Evolutionary conservation across 92 coral and sea anemone species (phyloP).

Genomic region (Paramuricea clavata): DNA sequence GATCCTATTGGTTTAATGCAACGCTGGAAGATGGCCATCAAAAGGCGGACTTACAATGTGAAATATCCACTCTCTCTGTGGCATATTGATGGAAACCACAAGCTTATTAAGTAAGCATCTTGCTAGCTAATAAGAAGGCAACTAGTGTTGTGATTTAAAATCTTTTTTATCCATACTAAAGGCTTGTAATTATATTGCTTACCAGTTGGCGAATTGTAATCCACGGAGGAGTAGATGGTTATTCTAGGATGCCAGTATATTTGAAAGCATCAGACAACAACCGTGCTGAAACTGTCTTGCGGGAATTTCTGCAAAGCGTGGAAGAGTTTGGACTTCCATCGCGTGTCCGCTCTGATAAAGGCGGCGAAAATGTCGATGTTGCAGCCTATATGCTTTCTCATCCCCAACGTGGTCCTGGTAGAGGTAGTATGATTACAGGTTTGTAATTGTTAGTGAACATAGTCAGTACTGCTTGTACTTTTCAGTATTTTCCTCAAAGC

Average conservation of each 20-base stretch:
- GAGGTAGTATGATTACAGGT: slow-evolving; percentile 52
- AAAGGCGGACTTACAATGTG: slow-evolving; percentile 66
- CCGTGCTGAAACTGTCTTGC: slow-evolving; percentile 49
- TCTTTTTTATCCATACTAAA: neutral
- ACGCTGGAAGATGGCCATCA: slow-evolving; percentile 54
- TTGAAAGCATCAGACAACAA: slow-evolving; percentile 59
- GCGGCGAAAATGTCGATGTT: slow-evolving; percentile 70
- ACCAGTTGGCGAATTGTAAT: slow-evolving; percentile 59
- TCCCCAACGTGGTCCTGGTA: no score
- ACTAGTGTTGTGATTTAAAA: neutral
- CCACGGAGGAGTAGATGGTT: slow-evolving; percentile 64
- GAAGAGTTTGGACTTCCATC: slow-evolving; percentile 64
- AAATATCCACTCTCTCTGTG: slow-evolving; percentile 62
- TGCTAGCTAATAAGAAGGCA: neutral
- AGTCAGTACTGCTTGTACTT: no score
- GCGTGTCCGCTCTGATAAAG: slow-evolving; percentile 64
- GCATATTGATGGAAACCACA: slow-evolving; percentile 73
- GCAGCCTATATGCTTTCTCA: slow-evolving; percentile 62
- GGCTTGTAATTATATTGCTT: neutral
- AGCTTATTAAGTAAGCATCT: neutral
- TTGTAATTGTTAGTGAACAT: neutral
- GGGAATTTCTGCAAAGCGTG: slow-evolving; percentile 41
- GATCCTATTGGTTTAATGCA: slow-evolving; percentile 69
- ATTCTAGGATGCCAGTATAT: slow-evolving; percentile 65
- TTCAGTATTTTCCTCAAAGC: neutral